A percentile compares a stretch with the other conserved stretches of the same genome.
Evolutionary conservation across 2,888 invertebrate genomes (phyloP).

Genomic region (Diarsia mendica): DNA sequence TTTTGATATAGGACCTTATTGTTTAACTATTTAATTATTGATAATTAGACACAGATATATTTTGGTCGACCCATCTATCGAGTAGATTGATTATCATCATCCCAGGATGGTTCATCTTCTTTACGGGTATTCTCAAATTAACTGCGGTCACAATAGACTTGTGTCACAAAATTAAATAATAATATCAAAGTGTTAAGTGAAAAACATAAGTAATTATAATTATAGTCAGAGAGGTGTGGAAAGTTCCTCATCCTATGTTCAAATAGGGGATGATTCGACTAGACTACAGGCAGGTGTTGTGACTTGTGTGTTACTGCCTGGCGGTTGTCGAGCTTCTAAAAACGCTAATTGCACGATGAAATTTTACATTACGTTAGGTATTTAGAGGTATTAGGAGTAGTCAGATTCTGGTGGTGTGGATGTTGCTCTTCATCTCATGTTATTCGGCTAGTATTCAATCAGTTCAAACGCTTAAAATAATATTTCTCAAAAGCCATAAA

Average conservation of each 20-base stretch:
- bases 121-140: not conserved
- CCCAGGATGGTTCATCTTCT: constrained; percentile 1
- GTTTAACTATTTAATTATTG: not conserved
- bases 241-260: not conserved
- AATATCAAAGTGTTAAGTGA: no score
- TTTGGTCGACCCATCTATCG: not conserved
- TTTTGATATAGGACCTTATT: not conserved
- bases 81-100: constrained; percentile 21
- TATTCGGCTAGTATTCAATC: not conserved
- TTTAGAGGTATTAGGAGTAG: not conserved
- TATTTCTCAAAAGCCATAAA: constrained; percentile 8
- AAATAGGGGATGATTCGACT: not conserved
- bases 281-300: not conserved
- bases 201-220: not conserved
- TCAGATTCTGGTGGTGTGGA: not conserved
- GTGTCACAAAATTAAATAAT: not conserved
- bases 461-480: not conserved
- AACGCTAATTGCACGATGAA: no score
- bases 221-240: not conserved
- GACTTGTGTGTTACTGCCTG: not conserved
- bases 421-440: not conserved
- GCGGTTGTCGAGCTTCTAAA: not conserved
- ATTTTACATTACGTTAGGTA: no score
- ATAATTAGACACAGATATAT: constrained; percentile 13
- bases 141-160: not conserved